Percentiles rank a stretch among this genome's conserved stretches.
phyloP scores from a whole-genome alignment of 2,113 vertebrate species.

The Chlorodrepanis virens region DNA sequence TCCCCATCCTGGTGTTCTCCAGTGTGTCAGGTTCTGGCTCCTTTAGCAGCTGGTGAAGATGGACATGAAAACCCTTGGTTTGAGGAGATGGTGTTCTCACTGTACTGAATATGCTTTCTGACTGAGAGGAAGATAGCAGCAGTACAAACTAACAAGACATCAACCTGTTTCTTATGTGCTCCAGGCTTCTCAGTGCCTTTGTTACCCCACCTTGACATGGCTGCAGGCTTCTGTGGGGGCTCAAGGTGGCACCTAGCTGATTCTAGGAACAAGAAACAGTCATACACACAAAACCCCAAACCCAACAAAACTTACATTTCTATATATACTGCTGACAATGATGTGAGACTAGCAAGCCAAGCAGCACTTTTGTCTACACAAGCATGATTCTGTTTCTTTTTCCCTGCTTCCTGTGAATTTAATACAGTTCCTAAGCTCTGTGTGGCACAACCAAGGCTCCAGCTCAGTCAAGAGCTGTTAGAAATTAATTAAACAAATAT shows the following conservation, averaged over 20 bases:
- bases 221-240: not conserved
- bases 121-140: not conserved
- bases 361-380: not conserved
- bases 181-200: not conserved
- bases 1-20: not conserved
- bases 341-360: not conserved
- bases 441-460: not conserved
- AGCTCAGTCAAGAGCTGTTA: not conserved
- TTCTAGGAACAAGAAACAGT: not conserved
- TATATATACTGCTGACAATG: not conserved
- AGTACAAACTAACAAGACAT: not conserved
- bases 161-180: not conserved
- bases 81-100: not conserved
- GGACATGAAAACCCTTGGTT: not conserved
- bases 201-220: not conserved
- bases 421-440: not conserved
- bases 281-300: not conserved
- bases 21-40: not conserved
- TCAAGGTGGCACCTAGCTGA: not conserved
- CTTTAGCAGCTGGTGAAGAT: not conserved
- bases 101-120: not conserved
- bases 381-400: not conserved
- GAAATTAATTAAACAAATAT: not conserved
- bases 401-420: not conserved
- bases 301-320: not conserved